Evolutionary conservation across 1,140 invertebrate species (phyloP).

Genomic region (Drosophila cardini): DNA sequence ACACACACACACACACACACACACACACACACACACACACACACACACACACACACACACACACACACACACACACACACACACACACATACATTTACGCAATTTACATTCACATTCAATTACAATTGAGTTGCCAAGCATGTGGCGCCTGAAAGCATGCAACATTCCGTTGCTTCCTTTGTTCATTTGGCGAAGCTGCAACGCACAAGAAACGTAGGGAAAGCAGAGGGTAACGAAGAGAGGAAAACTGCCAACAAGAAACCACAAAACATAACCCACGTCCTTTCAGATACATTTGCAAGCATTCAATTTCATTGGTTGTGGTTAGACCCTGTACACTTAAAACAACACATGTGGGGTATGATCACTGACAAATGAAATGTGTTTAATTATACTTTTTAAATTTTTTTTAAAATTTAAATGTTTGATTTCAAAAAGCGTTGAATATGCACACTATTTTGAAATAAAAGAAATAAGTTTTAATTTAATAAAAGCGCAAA

Average conservation of each 20-base stretch:
- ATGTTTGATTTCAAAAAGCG: too few relatives aligned
- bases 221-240: too few relatives aligned
- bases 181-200: conserved; percentile 25
- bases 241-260: too few relatives aligned
- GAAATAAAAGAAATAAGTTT: too few relatives aligned
- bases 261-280: too few relatives aligned
- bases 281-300: conserved; percentile 4
- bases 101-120: conserved; percentile 12
- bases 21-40: too few relatives aligned
- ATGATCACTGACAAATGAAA: not conserved
- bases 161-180: conserved; percentile 10
- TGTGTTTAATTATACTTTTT: not conserved
- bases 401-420: too few relatives aligned
- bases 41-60: too few relatives aligned
- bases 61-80: too few relatives aligned
- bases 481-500: too few relatives aligned
- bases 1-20: too few relatives aligned
- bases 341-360: not conserved
- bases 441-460: too few relatives aligned
- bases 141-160: conserved; percentile 18
- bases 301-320: conserved; percentile 23
- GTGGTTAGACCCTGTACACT: conserved; percentile 3
- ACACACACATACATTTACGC: not conserved
- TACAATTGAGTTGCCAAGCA: conserved; percentile 25
- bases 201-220: not conserved